These are phyloP conservation scores for Felis catus DNA, from an alignment of 2,113 vertebrate genomes.

Conservation along the genomic window DNA sequence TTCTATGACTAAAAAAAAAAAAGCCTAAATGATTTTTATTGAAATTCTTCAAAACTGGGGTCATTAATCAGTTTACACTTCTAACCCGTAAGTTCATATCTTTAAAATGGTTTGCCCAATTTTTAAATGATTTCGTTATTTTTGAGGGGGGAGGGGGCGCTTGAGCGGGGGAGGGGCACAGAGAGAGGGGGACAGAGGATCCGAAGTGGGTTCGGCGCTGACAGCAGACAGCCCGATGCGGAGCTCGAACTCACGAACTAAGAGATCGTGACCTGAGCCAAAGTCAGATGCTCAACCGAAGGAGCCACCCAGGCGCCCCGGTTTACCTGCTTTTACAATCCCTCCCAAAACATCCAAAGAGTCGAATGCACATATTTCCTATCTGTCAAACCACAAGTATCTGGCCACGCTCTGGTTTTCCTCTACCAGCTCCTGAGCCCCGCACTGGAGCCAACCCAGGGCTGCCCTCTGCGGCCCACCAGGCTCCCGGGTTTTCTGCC, in stretches of 20 bases:
- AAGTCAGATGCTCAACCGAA: too few relatives aligned
- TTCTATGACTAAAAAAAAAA: neutral
- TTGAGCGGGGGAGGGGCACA: too few relatives aligned
- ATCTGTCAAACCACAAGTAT: neutral
- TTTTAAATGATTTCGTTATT: too few relatives aligned
- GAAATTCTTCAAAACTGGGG: neutral
- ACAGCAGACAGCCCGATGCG: too few relatives aligned
- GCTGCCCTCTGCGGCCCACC: accelerated
- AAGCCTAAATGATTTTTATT: neutral
- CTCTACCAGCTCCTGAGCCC: neutral
- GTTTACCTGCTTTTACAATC: neutral
- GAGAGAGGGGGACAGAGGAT: too few relatives aligned
- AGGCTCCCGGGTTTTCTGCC: neutral
- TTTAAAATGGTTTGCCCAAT: neutral
- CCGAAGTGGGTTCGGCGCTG: too few relatives aligned
- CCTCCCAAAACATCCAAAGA: neutral
- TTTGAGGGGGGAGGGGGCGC: too few relatives aligned
- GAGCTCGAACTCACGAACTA: too few relatives aligned
- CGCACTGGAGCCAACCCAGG: accelerated
- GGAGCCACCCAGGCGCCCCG: too few relatives aligned
- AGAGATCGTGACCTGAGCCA: too few relatives aligned
- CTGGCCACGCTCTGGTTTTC: neutral
- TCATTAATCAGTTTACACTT: neutral
- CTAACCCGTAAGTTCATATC: neutral
- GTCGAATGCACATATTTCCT: neutral